phyloP scores from a whole-genome alignment of 2,797 vertebrate genomes.

The Hydrophis major region DNA sequence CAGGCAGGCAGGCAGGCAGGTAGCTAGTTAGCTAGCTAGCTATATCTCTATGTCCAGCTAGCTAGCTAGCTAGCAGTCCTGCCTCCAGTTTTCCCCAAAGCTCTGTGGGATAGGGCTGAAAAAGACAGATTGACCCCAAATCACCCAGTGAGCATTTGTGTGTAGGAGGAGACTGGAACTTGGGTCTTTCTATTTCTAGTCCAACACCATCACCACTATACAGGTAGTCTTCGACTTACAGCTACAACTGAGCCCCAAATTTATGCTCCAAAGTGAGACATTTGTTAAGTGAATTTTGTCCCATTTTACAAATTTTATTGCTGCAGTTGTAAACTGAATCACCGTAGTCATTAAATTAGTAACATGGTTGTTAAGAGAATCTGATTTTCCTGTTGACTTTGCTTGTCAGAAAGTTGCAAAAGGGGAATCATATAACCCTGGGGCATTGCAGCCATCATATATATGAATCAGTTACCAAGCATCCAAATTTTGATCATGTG shows the following conservation, averaged over 20 bases:
- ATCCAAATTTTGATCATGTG: too few relatives aligned
- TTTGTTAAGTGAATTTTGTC: neutral
- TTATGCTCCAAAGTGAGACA: neutral
- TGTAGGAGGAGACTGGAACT: neutral
- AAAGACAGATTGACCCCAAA: neutral
- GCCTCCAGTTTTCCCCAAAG: neutral
- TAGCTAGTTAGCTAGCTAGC: too few relatives aligned
- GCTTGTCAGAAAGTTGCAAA: neutral
- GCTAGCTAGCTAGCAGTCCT: neutral
- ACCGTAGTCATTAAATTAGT: neutral
- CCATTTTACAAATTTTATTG: neutral
- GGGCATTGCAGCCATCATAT: neutral
- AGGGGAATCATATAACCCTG: neutral
- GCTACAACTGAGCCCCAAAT: neutral
- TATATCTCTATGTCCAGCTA: too few relatives aligned
- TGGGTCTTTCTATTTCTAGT: neutral
- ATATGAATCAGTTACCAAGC: neutral
- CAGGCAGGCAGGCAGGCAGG: too few relatives aligned
- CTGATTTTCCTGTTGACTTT: neutral
- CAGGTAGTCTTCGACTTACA: neutral
- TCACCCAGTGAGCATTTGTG: neutral
- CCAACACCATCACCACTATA: neutral
- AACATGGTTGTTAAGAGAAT: neutral
- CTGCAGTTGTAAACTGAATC: neutral
- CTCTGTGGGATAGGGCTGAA: neutral